A percentile compares a stretch with the other conserved stretches of the same genome.
Conservation (phyloP, 2,888 invertebrate genomes). For the Aleiodes testaceus region DNA sequence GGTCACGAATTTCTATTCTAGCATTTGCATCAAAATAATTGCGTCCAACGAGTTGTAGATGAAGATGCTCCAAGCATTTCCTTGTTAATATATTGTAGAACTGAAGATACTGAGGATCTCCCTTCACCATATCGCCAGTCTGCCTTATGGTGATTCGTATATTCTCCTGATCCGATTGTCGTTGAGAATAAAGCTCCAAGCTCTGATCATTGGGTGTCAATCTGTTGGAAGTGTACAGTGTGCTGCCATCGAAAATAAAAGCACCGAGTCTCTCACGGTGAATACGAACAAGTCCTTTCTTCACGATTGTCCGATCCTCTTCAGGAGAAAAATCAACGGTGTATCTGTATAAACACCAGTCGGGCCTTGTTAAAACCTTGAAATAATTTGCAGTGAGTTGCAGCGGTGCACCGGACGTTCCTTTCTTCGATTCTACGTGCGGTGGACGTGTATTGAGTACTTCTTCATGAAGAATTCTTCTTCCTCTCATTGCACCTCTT, state of each 20-base stretch:
- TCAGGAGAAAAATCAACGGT: conserved; percentile 83
- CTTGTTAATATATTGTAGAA: conserved; percentile 86
- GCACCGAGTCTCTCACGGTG: conserved; percentile 76
- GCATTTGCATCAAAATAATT: conserved; percentile 83
- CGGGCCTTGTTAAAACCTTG: conserved; percentile 76
- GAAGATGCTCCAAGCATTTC: conserved; percentile 78
- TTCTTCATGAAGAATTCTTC: conserved; percentile 75
- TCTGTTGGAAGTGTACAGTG: conserved; percentile 78
- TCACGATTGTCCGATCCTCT: conserved; percentile 78
- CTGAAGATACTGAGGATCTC: conserved; percentile 83
- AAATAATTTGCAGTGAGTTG: conserved; percentile 81
- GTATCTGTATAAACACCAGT: conserved; percentile 84
- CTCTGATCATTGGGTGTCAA: conserved; percentile 68
- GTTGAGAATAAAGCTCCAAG: conserved; percentile 77
- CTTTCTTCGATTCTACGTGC: conserved; percentile 61
- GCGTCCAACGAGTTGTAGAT: conserved; percentile 81
- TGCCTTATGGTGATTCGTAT: conserved; percentile 77
- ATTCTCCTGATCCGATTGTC: conserved; percentile 74
- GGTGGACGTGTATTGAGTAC: conserved; percentile 71
- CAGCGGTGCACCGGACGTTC: conserved; percentile 74
- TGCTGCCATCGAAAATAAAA: conserved; percentile 84
- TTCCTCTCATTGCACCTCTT: conserved; percentile 77
- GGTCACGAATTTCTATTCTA: conserved; percentile 76
- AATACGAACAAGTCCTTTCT: conserved; percentile 77
- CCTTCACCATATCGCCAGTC: conserved; percentile 79